A percentile compares a stretch with the other conserved stretches of the same genome.
Evolutionary conservation across 2,113 vertebrate species (phyloP).

Genomic region (Nipponia nippon): DNA sequence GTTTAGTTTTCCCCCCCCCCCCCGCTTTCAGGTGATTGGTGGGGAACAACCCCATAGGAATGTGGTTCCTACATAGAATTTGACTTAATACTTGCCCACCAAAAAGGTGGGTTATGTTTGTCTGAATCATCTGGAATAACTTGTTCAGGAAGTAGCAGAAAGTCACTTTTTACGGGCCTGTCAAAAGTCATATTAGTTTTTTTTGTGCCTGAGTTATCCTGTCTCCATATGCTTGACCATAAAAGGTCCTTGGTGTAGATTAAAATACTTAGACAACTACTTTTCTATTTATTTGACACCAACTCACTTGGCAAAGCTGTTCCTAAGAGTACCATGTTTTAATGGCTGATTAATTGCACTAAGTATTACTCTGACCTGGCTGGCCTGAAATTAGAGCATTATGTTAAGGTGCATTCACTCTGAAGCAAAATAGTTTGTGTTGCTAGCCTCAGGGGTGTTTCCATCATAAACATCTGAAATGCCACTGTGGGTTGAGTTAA

Average conservation of each 20-base stretch:
- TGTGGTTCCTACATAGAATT: neutral
- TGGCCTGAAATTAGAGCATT: neutral
- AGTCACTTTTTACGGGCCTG: neutral
- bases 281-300: neutral
- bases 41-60: neutral
- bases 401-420: neutral
- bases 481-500: neutral
- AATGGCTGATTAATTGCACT: neutral
- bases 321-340: neutral
- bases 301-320: neutral
- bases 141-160: neutral
- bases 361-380: neutral
- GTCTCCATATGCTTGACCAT: neutral
- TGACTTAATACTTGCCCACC: neutral
- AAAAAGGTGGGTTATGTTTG: neutral
- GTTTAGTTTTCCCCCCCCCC: no score
- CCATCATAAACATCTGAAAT: neutral
- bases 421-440: neutral
- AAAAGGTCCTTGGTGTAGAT: neutral
- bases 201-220: neutral
- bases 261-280: neutral
- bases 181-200: neutral
- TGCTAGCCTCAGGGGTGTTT: neutral
- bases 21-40: neutral
- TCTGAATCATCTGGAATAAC: neutral